Conservation (phyloP, 2,888 invertebrate genomes). For the Pollenia angustigena region DNA sequence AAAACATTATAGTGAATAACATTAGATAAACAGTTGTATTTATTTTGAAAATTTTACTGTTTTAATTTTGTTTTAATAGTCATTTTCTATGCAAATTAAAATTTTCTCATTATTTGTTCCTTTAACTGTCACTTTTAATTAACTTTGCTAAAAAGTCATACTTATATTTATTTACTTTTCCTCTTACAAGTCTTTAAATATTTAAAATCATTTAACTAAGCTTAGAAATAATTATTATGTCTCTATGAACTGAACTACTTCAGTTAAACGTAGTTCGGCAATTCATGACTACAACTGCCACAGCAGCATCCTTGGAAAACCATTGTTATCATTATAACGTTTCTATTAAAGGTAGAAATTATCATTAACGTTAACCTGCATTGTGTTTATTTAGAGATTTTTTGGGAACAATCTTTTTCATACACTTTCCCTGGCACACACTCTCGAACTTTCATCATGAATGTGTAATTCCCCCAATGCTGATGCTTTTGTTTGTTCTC, state of each 20-base stretch:
- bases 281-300: background rate
- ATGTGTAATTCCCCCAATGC: background rate
- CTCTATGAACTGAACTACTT: background rate
- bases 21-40: too few species aligned
- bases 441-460: background rate
- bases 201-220: constrained; percentile 46
- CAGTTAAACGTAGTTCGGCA: background rate
- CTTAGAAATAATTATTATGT: constrained; percentile 16
- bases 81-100: background rate
- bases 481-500: constrained; percentile 8
- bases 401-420: background rate
- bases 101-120: background rate
- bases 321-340: constrained; percentile 31
- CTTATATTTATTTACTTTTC: constrained; percentile 49
- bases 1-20: too few species aligned
- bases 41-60: too few species aligned
- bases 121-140: constrained; percentile 14
- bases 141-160: constrained; percentile 47
- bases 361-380: constrained; percentile 38
- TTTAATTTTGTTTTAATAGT: too few species aligned
- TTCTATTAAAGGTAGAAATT: constrained; percentile 21
- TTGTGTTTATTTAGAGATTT: constrained; percentile 31
- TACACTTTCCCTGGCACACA: background rate
- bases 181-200: constrained; percentile 21
- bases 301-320: constrained; percentile 11